These are phyloP conservation scores for Parazoanthus darwini DNA, from an alignment of 92 coral and sea anemone genomes.

Conservation along the genomic window DNA sequence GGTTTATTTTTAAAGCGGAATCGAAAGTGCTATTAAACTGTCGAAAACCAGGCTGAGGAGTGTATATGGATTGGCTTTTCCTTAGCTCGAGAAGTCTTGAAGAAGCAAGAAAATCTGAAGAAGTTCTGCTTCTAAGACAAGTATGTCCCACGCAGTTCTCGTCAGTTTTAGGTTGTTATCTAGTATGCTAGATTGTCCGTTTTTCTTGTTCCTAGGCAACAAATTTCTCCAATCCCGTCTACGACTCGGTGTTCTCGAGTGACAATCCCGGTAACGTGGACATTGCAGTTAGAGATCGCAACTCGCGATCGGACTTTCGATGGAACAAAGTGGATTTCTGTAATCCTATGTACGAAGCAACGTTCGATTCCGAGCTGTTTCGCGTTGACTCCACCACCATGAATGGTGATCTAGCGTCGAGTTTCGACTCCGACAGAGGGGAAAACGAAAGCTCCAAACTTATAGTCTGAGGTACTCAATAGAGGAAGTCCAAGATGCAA, in stretches of 20 bases:
- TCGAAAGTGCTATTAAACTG: no score
- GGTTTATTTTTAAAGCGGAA: no score
- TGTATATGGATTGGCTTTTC: no score
- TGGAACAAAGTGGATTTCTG: conserved; percentile 88
- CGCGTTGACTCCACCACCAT: conserved; percentile 30
- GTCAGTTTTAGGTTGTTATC: not conserved
- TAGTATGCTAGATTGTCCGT: not conserved
- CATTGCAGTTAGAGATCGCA: conserved; percentile 65
- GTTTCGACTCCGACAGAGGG: conserved; percentile 31
- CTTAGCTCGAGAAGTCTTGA: no score
- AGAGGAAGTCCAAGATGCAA: not conserved
- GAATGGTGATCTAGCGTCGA: conserved; percentile 30
- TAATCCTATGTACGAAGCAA: conserved; percentile 92
- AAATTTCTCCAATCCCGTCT: conserved; percentile 94
- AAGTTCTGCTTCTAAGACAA: no score
- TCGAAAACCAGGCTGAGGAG: no score
- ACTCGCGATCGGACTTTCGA: conserved; percentile 68
- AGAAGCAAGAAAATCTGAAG: no score
- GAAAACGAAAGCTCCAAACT: conserved; percentile 39
- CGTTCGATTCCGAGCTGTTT: conserved; percentile 52
- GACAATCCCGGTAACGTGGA: conserved; percentile 65
- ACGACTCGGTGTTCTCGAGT: conserved; percentile 79
- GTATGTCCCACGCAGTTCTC: no score
- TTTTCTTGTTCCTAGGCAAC: conserved; percentile 60
- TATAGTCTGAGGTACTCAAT: conserved; percentile 12